Base-by-base conservation (phyloP, 2,113 vertebrate species). In the Azemiops feae region DNA sequence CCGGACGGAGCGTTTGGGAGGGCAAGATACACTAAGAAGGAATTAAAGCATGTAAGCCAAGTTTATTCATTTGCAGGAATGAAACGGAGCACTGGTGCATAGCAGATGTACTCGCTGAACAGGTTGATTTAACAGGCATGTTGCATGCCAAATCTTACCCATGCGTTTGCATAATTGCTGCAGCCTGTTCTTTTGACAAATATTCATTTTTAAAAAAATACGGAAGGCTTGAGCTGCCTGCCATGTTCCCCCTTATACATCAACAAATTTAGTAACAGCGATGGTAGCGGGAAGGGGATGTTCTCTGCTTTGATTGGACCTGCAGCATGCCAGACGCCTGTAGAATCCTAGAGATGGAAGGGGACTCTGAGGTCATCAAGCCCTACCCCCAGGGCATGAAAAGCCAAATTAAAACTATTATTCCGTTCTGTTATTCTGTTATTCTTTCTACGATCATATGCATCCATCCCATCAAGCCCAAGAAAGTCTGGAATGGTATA, bases 131-230 rank as follows among this genome's bases (percentile, higher is more conserved):
- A 97, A 95, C 93, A 96, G 96, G 96, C 95, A 95, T 96, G 97
- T 96, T 93, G 95, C 93, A 93, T 95, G 96, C 96, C 96, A 97
- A 95, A 97, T 96, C 96, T 96, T 95, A 96, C 85, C 96, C 96
- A 96, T 87, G 93, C 95, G 95, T 95, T 97, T 98, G 96, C 95
- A 95, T 98, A 98, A 98, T 96, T 97, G 97, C 95, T 96, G 96
- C 94, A 95, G 95, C 95, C 96, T 97, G 93, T 94, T 96, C 97
- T 98, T 97, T 97, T 97, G 96, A 95, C 96, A 97, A 97, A 97
- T 96, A 96, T 98, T 97, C 97, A 96, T 96, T 97, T 97, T 96
- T 90, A 1, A 25, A 89, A 57, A 89, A 89, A 89, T 18, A 39
- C 16, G 47, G 45, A 50, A 50, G 45, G 45, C 53, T 10, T 87